phyloP scores from a whole-genome alignment of 2,113 vertebrate genomes.

The Myxocyprinus asiaticus region DNA sequence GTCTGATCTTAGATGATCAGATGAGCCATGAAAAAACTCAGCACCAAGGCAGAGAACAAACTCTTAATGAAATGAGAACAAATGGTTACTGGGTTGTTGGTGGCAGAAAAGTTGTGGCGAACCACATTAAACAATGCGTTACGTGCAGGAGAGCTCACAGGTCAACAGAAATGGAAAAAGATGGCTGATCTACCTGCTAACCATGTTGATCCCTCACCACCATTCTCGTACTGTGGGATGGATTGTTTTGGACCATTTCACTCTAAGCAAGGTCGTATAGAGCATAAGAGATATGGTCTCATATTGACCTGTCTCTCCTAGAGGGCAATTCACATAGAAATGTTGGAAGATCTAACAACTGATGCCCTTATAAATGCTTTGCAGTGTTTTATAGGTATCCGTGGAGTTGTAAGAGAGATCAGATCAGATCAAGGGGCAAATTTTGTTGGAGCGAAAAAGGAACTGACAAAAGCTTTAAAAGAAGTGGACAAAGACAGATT shows the following conservation, averaged over 20 bases:
- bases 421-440: conserved; percentile 34
- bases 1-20: not conserved
- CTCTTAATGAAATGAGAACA: no score
- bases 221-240: conserved; percentile 34
- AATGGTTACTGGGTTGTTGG: no score
- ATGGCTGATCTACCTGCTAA: conserved; percentile 35
- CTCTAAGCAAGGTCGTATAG: conserved; percentile 26
- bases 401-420: conserved; percentile 40
- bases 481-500: conserved; percentile 29
- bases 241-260: conserved; percentile 43
- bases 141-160: conserved; percentile 36
- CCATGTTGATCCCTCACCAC: conserved; percentile 24
- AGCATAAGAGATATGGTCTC: conserved; percentile 37
- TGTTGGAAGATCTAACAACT: no score
- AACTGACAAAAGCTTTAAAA: no score
- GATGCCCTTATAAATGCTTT: no score
- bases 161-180: conserved; percentile 22
- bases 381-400: no score
- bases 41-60: no score
- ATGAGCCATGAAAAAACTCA: no score
- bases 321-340: no score
- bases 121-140: conserved; percentile 34
- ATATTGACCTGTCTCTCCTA: conserved; percentile 42
- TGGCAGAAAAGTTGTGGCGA: conserved; percentile 36
- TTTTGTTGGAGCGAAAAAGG: conserved; percentile 46